Evolutionary conservation across 2,797 vertebrate species (phyloP).

Genomic region (Gobionotothen gibberifrons): DNA sequence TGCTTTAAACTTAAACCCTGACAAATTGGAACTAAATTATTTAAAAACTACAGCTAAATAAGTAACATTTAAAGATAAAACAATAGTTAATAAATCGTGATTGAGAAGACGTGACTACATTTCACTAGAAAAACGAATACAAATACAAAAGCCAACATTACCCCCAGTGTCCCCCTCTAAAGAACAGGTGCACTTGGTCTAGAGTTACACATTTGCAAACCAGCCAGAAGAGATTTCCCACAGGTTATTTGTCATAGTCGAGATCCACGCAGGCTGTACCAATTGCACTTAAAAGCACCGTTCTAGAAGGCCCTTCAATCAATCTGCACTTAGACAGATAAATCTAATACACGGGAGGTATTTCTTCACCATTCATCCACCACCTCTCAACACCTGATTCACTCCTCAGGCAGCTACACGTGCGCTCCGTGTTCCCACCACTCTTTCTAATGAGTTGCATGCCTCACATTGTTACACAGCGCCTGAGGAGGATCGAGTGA

Average conservation of each 20-base stretch:
- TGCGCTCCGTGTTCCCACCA: constrained; percentile 36
- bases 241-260: background rate
- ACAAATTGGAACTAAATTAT: background rate
- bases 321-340: background rate
- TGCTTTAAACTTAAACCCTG: background rate
- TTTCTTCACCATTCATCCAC: constrained; percentile 21
- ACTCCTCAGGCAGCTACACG: constrained; percentile 31
- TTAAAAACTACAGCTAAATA: background rate
- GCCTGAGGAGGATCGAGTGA: constrained; percentile 27
- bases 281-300: background rate
- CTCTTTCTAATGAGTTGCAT: constrained; percentile 65
- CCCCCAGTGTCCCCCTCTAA: background rate
- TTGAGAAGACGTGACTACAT: background rate
- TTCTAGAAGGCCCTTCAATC: background rate
- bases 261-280: background rate
- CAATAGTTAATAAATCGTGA: background rate
- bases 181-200: constrained; percentile 27
- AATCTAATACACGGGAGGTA: background rate
- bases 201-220: constrained; percentile 21
- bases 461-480: constrained; percentile 41
- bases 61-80: background rate
- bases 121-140: no score
- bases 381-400: constrained; percentile 40
- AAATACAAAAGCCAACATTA: constrained; percentile 6
- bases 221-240: constrained; percentile 26